Conservation (phyloP, 1,140 invertebrate genomes). For the Panagrolaimus sp. region DNA sequence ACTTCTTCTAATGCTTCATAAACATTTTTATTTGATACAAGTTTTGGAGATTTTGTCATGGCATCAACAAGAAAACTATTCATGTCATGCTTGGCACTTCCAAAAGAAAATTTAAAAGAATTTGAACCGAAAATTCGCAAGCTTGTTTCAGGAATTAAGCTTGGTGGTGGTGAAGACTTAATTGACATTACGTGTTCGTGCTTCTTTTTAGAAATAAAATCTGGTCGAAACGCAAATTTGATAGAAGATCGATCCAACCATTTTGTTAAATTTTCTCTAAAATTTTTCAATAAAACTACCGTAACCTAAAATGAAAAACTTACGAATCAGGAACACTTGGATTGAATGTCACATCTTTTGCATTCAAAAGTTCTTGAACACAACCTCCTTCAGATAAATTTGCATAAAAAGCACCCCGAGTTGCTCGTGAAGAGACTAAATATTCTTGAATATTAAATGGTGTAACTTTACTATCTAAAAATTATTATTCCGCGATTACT, state of each 20-base stretch:
- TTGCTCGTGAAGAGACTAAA: no score
- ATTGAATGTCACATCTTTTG: no score
- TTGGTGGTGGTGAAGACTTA: not conserved
- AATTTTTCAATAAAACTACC: no score
- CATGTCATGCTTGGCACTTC: not conserved
- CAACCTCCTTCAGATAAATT: no score
- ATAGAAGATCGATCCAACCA: not conserved
- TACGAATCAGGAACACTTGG: no score
- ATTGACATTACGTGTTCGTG: not conserved
- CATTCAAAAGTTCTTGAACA: no score
- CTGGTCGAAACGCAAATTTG: not conserved
- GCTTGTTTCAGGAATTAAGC: not conserved
- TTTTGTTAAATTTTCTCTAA: not conserved
- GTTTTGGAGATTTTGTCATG: not conserved
- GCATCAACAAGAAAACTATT: slow-evolving; percentile 4
- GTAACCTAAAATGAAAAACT: no score
- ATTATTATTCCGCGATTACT: no score
- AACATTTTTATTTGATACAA: not conserved
- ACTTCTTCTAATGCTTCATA: not conserved
- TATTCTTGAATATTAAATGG: no score
- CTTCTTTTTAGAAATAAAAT: not conserved
- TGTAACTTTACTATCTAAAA: no score
- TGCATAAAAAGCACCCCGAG: no score
- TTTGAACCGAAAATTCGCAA: no score
- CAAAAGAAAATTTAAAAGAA: not conserved